A percentile compares a stretch with the other conserved stretches of the same genome.
phyloP scores from a whole-genome alignment of 2,113 vertebrate species.

The Dicentrarchus labrax region DNA sequence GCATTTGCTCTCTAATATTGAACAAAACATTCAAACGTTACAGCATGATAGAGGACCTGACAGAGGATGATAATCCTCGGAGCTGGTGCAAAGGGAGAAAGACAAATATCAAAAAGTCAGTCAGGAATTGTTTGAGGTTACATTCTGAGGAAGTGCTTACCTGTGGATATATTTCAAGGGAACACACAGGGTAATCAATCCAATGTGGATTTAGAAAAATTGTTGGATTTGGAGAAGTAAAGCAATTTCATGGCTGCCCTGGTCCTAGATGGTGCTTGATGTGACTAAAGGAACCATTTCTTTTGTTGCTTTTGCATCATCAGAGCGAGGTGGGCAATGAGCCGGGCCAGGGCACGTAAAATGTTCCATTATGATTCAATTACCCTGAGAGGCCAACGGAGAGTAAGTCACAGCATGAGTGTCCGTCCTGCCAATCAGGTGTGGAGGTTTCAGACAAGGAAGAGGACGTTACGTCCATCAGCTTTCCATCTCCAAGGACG shows the following conservation, averaged over 20 bases:
- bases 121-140: background rate
- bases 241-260: slow-evolving; percentile 14
- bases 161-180: background rate
- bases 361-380: slow-evolving; percentile 34
- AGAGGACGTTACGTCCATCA: background rate
- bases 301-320: slow-evolving; percentile 21
- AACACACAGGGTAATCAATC: background rate
- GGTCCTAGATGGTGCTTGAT: slow-evolving; percentile 1
- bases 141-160: background rate
- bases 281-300: background rate
- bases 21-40: background rate
- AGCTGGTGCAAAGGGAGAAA: background rate
- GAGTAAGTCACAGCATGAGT: background rate
- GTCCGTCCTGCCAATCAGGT: slow-evolving; percentile 3
- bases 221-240: background rate
- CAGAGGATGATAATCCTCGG: background rate
- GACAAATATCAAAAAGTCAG: background rate
- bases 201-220: background rate
- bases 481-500: background rate
- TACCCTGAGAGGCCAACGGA: slow-evolving; percentile 9
- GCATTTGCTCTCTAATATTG: too few species aligned
- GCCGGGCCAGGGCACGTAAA: background rate
- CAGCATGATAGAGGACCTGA: background rate
- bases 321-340: slow-evolving; percentile 17
- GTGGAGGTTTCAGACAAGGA: slow-evolving; percentile 14